These are phyloP conservation scores for Stictocephala bisonia DNA, from an alignment of 2,888 invertebrate genomes.

Conservation along the genomic window DNA sequence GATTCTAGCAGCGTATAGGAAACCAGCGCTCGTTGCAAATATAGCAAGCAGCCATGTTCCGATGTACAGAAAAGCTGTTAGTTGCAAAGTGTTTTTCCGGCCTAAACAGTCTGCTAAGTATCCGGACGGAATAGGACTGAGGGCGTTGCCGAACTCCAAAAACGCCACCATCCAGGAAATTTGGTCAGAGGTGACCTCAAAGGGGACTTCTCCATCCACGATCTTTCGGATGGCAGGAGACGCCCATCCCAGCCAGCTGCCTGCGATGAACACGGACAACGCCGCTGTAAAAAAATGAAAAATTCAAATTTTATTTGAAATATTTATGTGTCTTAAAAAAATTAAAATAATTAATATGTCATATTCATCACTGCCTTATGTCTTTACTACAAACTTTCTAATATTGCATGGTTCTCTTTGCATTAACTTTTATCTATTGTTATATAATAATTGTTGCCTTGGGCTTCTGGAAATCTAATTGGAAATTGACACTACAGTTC, in stretches of 20 bases:
- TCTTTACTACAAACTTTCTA: too few species aligned
- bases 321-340: too few species aligned
- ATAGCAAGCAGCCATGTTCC: slow-evolving; percentile 46
- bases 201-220: slow-evolving; percentile 40
- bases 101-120: slow-evolving; percentile 55
- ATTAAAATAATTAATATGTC: too few species aligned
- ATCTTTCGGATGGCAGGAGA: slow-evolving; percentile 53
- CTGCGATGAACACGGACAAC: slow-evolving; percentile 53
- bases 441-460: too few species aligned
- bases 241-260: slow-evolving; percentile 58
- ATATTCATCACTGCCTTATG: too few species aligned
- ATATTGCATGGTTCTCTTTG: too few species aligned
- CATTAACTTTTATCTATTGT: too few species aligned
- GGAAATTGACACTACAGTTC: too few species aligned
- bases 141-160: slow-evolving; percentile 58
- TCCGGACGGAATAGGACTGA: slow-evolving; percentile 56
- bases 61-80: slow-evolving; percentile 43
- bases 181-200: slow-evolving; percentile 47
- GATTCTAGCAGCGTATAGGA: slow-evolving; percentile 52
- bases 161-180: slow-evolving; percentile 56
- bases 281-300: slow-evolving; percentile 50
- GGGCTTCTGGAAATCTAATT: too few species aligned
- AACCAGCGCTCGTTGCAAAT: slow-evolving; percentile 19
- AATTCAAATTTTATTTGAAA: too few species aligned
- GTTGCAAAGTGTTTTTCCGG: slow-evolving; percentile 43